Evolutionary conservation across 2,113 vertebrate genomes (phyloP), one percentile per base, ranked within the genome.

Genomic region (Limanda limanda): DNA sequence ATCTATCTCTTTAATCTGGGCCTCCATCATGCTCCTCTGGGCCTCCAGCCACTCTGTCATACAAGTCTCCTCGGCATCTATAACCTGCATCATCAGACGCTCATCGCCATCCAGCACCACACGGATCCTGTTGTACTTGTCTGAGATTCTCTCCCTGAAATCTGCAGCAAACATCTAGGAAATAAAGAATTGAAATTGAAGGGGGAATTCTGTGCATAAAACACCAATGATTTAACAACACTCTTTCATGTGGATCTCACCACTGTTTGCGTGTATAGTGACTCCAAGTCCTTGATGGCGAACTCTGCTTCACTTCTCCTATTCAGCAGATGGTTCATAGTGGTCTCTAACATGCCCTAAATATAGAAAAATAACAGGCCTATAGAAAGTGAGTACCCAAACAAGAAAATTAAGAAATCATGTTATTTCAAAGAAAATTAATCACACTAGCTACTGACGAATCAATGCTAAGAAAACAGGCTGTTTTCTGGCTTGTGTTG

Each of bases 31-130:
- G 37, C 64, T 66, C 68, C 85, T 89, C 74, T 91, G 89, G 48
- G 83, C 72, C 45, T 90, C 86, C 70, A 94, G 81, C 91, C 91
- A 92, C 76, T 92, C 90, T 6, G 79, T 92, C 82, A 78, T 85
- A 70, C 78, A 86, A 2, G 77, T 56, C 78, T 93, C 93, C 74
- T 95, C 94, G 68, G 91, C 89, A 18, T 94, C 92, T 68, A 95
- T 84, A 9, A 94, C 89, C 70, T 89, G 91, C 89, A 93, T 91
- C 93, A 95, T 94, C 31, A 95, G 87, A 17, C 92, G 89, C 78
- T 95, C 91, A 18, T 95, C 92, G 0, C 91, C 89, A 11, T 94
- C 91, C 77, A 95, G 77, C 35, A 91, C 87, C 0, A 84, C 77
- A 5, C 88, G 93, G 59, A 94, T 91, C 63, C 92, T 82, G 65